Evolutionary conservation across 2,888 invertebrate species (phyloP).

Genomic region (Cactoblastis cactorum): DNA sequence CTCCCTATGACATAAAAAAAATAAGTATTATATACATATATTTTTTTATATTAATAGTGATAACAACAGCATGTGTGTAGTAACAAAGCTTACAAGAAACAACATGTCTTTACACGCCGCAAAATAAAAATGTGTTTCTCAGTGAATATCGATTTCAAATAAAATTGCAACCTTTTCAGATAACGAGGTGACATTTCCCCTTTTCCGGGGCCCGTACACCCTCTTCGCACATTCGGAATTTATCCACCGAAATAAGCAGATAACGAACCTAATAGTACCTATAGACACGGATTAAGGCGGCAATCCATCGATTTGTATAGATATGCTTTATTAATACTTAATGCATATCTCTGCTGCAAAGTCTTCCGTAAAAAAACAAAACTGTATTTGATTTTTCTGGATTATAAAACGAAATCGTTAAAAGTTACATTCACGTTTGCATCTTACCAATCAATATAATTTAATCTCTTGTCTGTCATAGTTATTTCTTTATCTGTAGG

Average conservation of each 20-base stretch:
- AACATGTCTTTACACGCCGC: constrained; percentile 35
- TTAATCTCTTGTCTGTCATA: too few relatives aligned
- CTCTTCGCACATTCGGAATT: constrained; percentile 66
- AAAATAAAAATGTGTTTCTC: constrained; percentile 55
- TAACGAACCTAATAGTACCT: constrained; percentile 71
- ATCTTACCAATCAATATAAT: too few relatives aligned
- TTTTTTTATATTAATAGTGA: too few relatives aligned
- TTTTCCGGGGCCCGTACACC: constrained; percentile 64
- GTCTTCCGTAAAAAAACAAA: too few relatives aligned
- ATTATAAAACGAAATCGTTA: too few relatives aligned
- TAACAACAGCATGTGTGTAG: constrained; percentile 15
- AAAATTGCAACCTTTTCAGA: constrained; percentile 79
- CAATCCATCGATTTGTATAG: not conserved
- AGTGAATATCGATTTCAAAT: constrained; percentile 78
- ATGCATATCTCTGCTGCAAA: too few relatives aligned
- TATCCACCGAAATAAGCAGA: constrained; percentile 77
- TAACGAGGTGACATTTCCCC: constrained; percentile 78
- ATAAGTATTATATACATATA: too few relatives aligned
- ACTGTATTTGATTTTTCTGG: too few relatives aligned
- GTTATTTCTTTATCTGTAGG: too few relatives aligned
- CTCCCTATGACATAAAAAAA: too few relatives aligned
- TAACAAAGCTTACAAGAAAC: constrained; percentile 32
- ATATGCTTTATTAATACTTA: not conserved
- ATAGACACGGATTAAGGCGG: constrained; percentile 22
- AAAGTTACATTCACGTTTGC: too few relatives aligned